phyloP scores from a whole-genome alignment of 2,888 invertebrate species.

The Agelastica alni region DNA sequence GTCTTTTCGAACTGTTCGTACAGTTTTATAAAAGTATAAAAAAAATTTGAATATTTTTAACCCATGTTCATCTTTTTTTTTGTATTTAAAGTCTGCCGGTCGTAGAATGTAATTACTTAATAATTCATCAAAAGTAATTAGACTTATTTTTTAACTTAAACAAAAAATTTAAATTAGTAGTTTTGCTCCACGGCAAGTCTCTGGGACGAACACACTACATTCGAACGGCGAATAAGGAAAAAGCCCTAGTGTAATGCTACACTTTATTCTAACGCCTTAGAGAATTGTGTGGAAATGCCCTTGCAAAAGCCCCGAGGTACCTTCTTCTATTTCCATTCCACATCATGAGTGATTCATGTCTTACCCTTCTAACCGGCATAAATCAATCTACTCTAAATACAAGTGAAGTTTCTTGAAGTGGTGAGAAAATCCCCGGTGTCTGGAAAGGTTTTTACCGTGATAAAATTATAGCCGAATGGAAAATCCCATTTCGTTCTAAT shows the following conservation, averaged over 20 bases:
- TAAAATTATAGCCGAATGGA: conserved; percentile 9
- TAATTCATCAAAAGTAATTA: too few species aligned
- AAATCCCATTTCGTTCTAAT: conserved; percentile 9
- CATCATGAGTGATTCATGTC: conserved; percentile 35
- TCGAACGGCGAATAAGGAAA: conserved; percentile 2
- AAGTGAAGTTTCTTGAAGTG: conserved; percentile 33
- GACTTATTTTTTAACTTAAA: too few species aligned
- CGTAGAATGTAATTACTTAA: too few species aligned
- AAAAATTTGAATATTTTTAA: too few species aligned
- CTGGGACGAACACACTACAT: conserved; percentile 7
- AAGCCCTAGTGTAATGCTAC: conserved; percentile 27
- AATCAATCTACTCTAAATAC: conserved; percentile 37
- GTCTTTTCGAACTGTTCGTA: too few species aligned
- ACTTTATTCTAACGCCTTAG: conserved; percentile 30
- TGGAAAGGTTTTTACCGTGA: conserved; percentile 15
- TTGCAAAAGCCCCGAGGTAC: conserved; percentile 9
- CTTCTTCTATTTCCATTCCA: conserved; percentile 13
- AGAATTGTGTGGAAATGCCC: conserved; percentile 31
- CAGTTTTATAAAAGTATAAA: too few species aligned
- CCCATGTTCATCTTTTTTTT: too few species aligned
- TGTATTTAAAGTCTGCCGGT: too few species aligned
- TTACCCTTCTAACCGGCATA: conserved; percentile 30
- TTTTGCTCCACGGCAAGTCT: too few species aligned
- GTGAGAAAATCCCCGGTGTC: conserved; percentile 24
- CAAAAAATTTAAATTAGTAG: too few species aligned